Base-by-base conservation (phyloP, 2,113 vertebrate species). In the Rhombomys opimus region DNA sequence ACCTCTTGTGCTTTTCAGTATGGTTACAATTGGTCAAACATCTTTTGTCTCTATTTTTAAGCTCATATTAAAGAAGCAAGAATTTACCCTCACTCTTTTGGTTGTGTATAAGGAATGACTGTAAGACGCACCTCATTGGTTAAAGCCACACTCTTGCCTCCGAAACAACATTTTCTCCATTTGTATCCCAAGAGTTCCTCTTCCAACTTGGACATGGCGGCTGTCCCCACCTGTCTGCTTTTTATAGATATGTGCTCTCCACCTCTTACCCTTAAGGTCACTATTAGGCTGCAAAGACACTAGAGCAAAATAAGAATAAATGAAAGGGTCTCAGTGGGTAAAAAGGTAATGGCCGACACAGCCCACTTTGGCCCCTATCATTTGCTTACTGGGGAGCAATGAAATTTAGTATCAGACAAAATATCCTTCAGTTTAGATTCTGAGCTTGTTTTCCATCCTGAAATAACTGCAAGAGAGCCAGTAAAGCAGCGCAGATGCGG, bases 391-490 rank as follows among this genome's bases (percentile, higher is more conserved):
- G 80, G 65, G 90, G 90, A 90, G 86, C 92, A 46, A 23, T 5
- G 41, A 20, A 82, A 82, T 50, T 14, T 18, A 59, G 90, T 91
- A 59, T 57, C 87, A 86, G 32, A 13, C 61, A 77, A 41, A 59
- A 2, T 18, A 87, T 18, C 50, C 67, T 88, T 15, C 5, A 72
- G 80, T 89, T 63, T 92, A 89, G 87, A 73, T 82, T 93, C 57
- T 63, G n/a, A 87, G 61, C 59, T 94, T 92, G 61, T 63, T 96
- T 94, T 76, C 92, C 61, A 89, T 93, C 95, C 46, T 61, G 72
- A 85, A 94, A 35, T 77, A 75, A 70, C 91, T 95, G 82, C 35
- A 93, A 67, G 91, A 80, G 38, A 95, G 72, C 27, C 38, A 89
- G 30, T 70, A 87, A 90, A 9, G 46, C 1, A 87, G 38, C 35